Percentiles rank a stretch among this genome's conserved stretches.
phyloP scores from a whole-genome alignment of 2,888 invertebrate genomes.

The Harpagoxenus sublaevis region DNA sequence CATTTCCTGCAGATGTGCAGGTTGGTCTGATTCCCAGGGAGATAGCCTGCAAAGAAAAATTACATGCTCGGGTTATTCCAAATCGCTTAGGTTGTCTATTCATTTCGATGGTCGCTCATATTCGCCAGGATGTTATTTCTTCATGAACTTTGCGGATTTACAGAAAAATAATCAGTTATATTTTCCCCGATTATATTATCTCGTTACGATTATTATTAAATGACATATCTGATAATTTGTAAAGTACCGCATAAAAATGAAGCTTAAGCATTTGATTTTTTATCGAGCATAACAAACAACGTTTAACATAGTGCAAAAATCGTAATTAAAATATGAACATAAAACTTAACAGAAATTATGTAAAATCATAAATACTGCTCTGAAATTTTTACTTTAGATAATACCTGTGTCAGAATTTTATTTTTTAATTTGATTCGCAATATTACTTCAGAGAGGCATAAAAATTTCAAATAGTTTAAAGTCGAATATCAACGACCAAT shows the following conservation, averaged over 20 bases:
- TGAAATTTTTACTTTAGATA: not conserved
- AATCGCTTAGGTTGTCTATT: not conserved
- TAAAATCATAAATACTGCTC: not conserved
- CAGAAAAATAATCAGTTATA: not conserved
- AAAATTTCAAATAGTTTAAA: slow-evolving; percentile 4
- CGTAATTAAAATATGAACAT: not conserved
- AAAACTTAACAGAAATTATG: slow-evolving; percentile 6
- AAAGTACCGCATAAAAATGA: not conserved
- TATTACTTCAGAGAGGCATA: not conserved
- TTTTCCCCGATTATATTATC: not conserved
- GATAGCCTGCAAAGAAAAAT: slow-evolving; percentile 79
- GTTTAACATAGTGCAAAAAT: not conserved
- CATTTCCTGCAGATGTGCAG: slow-evolving; percentile 77
- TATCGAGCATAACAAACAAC: not conserved
- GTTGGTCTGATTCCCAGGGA: slow-evolving; percentile 60
- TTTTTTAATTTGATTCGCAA: slow-evolving; percentile 8
- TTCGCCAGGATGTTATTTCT: slow-evolving; percentile 10
- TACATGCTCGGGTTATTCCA: slow-evolving; percentile 63
- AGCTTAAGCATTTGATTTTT: not conserved
- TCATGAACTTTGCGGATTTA: not conserved
- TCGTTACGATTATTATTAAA: not conserved
- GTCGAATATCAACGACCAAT: slow-evolving; percentile 42
- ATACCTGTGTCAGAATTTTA: not conserved
- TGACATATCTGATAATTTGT: not conserved
- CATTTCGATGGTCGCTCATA: slow-evolving; percentile 30